Base-by-base conservation (phyloP, 2,888 invertebrate species). In the Parapristionchus giblindavisi region DNA sequence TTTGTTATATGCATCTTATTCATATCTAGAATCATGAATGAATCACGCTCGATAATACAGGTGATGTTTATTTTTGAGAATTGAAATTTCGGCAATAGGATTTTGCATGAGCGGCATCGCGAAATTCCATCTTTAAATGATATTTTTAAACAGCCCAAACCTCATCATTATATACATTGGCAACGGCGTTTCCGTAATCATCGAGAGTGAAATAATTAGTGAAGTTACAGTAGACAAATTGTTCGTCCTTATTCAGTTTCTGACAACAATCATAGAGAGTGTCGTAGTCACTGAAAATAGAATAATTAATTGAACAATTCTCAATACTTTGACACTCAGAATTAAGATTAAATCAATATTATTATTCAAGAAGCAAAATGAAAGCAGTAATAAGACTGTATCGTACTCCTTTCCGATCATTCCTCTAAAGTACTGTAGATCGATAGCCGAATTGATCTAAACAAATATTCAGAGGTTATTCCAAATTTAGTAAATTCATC, bases 361-460 rank as follows among this genome's bases (percentile, higher is more conserved):
- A 29, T 63, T 34, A 36, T 36, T 11, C 8, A 6, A 8, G 63
- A 8, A 27, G 6, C 34, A 38, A 17, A 17, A 6, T 8, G 8
- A 14, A 17, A 43, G 43, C 17, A 43, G 11, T 14, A 14, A 17
- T 8, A 17, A 43, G 43, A 56, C 27, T 43, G 6, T 2, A 8
- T 24, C 78, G 65, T 38, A 84, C 84, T 76, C 77, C 24, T 77
- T 77, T 75, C 82, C 84, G 40, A 84, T 76, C 77, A 85, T 78
- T 75, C 83, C 82, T 54, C 83, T 76, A 78, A 79, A 84, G 78
- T 82, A 84, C 27, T 81, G 73, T 43, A 84, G 81, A 51, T 82
- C 80, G 43, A 83, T 79, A n/a, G 77, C 84, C 24, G 84, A 84
- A 75, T 84, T 83, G 36, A 79, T 79, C 51, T 81, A 38, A 27